Evolutionary conservation across 1,140 invertebrate genomes (phyloP).

Genomic region (Odontomachus brunneus): DNA sequence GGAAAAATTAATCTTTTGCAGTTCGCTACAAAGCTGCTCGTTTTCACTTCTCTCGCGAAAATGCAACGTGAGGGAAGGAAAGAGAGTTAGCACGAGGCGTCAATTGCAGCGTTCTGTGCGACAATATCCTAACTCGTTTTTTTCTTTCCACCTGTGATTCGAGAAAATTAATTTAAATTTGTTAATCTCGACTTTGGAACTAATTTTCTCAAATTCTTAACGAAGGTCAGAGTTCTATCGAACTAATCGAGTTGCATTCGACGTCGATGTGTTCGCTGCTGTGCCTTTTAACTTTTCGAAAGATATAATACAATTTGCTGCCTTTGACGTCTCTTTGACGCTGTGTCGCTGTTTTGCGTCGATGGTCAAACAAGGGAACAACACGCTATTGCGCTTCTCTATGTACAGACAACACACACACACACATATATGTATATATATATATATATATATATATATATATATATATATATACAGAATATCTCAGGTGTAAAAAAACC

Average conservation of each 20-base stretch:
- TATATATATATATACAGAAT: background rate
- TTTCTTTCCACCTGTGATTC: background rate
- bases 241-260: background rate
- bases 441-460: no score
- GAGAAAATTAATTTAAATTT: background rate
- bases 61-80: no score
- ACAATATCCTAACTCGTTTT: slow-evolving; percentile 18
- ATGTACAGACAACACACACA: slow-evolving; percentile 35
- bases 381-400: slow-evolving; percentile 58
- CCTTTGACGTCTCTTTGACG: slow-evolving; percentile 56
- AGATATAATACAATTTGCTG: slow-evolving; percentile 39
- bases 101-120: no score
- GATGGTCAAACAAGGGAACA: slow-evolving; percentile 57
- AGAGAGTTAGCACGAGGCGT: no score
- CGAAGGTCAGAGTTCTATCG: background rate
- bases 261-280: background rate
- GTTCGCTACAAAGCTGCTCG: slow-evolving; percentile 6
- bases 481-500: background rate
- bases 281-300: slow-evolving; percentile 4
- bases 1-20: background rate
- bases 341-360: slow-evolving; percentile 65
- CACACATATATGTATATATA: background rate
- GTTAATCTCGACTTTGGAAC: slow-evolving; percentile 18
- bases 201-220: no score
- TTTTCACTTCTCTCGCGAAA: background rate